phyloP scores from a whole-genome alignment of 2,797 vertebrate species.

The Pangasius krempfi region DNA sequence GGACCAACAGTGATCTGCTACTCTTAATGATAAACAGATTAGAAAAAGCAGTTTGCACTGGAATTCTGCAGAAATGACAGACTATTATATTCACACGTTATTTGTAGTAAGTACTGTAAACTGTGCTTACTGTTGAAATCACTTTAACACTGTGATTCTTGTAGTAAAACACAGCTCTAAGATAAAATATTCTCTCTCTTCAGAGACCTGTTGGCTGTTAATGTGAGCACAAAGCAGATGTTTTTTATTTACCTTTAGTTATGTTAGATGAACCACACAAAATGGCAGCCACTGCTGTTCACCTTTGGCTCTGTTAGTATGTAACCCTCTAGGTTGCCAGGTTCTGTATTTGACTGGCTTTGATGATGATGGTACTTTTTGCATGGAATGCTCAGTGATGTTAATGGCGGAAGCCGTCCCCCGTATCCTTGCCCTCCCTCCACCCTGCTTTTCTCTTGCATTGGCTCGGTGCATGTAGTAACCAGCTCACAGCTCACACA shows the following conservation, averaged over 20 bases:
- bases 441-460: constrained; percentile 62
- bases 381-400: constrained; percentile 80
- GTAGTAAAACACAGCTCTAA: background rate
- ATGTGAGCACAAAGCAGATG: background rate
- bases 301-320: constrained; percentile 73
- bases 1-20: background rate
- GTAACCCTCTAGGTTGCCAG: constrained; percentile 72
- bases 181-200: background rate
- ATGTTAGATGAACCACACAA: background rate
- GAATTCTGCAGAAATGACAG: background rate
- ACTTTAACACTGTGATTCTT: background rate
- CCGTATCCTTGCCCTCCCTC: constrained; percentile 17
- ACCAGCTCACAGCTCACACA: constrained; percentile 61
- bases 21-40: background rate
- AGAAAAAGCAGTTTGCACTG: background rate
- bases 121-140: background rate
- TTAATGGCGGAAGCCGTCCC: constrained; percentile 69
- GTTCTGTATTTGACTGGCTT: constrained; percentile 68
- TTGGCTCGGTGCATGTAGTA: constrained; percentile 61
- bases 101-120: background rate
- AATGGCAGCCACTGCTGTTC: constrained; percentile 68
- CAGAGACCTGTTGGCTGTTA: background rate
- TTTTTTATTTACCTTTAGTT: constrained; percentile 9
- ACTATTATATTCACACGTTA: background rate
- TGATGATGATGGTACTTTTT: constrained; percentile 76